Evolutionary conservation across 1,140 invertebrate genomes (phyloP).

Genomic region (Cotesia vestalis): DNA sequence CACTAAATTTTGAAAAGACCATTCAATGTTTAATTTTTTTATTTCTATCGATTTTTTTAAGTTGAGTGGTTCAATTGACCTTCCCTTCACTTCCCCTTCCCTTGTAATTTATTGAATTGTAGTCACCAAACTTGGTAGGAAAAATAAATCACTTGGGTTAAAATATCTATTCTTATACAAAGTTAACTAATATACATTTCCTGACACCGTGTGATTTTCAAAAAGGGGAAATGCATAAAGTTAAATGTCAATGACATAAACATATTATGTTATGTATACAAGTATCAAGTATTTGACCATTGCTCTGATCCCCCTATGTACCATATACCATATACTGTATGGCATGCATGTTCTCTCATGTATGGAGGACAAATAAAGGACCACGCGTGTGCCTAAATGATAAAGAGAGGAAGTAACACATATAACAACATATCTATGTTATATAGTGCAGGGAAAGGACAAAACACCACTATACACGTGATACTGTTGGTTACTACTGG

Average conservation of each 20-base stretch:
- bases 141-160: too few species aligned
- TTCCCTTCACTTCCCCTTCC: too few species aligned
- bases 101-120: too few species aligned
- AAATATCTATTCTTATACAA: too few species aligned
- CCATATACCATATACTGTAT: too few species aligned
- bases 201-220: background rate
- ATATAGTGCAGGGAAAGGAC: background rate
- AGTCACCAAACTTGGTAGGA: too few species aligned
- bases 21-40: too few species aligned
- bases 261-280: constrained; percentile 39
- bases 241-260: constrained; percentile 38
- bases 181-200: too few species aligned
- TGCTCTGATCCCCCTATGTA: constrained; percentile 8
- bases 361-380: background rate
- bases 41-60: too few species aligned
- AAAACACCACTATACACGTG: constrained; percentile 1
- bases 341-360: too few species aligned
- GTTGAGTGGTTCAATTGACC: too few species aligned
- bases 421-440: background rate
- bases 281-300: constrained; percentile 12
- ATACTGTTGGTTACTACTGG: constrained; percentile 27
- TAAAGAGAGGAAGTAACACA: background rate
- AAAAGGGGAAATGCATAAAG: constrained; percentile 19
- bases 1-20: too few species aligned
- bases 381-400: background rate